These are phyloP conservation scores for Cheumatopsyche charites DNA, from an alignment of 1,140 invertebrate species.

Conservation along the genomic window DNA sequence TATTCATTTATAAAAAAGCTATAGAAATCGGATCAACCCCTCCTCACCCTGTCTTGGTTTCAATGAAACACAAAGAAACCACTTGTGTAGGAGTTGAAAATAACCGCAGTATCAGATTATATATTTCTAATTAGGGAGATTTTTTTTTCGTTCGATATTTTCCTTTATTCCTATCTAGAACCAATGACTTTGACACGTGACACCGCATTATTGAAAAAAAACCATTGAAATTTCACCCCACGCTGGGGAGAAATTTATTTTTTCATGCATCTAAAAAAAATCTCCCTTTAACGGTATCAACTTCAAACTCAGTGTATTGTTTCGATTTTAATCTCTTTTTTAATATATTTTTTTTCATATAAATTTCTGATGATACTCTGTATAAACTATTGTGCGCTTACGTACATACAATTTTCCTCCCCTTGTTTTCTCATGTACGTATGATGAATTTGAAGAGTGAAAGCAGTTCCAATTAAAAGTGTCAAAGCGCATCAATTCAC, in stretches of 20 bases:
- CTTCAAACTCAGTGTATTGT: not conserved
- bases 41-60: slow-evolving; percentile 23
- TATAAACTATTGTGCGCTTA: too few relatives aligned
- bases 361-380: too few relatives aligned
- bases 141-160: slow-evolving; percentile 5
- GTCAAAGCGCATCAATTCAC: slow-evolving; percentile 18
- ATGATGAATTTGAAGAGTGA: not conserved
- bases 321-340: not conserved
- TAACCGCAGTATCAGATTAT: slow-evolving; percentile 46
- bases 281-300: not conserved
- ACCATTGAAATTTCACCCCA: slow-evolving; percentile 44
- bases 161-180: slow-evolving; percentile 27
- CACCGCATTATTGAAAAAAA: slow-evolving; percentile 37
- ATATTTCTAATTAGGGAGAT: slow-evolving; percentile 47
- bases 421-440: too few relatives aligned
- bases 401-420: too few relatives aligned
- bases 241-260: slow-evolving; percentile 28
- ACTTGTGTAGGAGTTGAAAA: slow-evolving; percentile 38
- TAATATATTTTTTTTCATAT: not conserved
- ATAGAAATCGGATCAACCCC: not conserved
- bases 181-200: slow-evolving; percentile 48
- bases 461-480: slow-evolving; percentile 32
- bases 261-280: slow-evolving; percentile 16
- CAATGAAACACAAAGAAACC: slow-evolving; percentile 25
- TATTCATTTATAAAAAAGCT: not conserved